Percentiles rank a stretch among this genome's conserved stretches.
phyloP scores from a whole-genome alignment of 2,797 vertebrate genomes.

The Anomalospiza imberbis region DNA sequence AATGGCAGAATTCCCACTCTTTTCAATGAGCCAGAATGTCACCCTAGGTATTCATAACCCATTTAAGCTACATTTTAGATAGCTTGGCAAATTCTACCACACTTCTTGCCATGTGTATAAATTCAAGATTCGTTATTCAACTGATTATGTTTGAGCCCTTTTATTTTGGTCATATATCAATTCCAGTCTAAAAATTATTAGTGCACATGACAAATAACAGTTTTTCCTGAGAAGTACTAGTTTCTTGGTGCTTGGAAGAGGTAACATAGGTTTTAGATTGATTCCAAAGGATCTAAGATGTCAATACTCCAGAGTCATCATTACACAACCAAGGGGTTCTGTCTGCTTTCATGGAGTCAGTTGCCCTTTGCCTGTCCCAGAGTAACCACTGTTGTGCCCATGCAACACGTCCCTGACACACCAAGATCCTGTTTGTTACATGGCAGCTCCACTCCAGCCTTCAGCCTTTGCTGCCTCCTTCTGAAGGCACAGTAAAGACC shows the following conservation, averaged over 20 bases:
- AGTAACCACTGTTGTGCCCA: not conserved
- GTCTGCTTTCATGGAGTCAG: fast-evolving
- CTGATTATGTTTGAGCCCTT: not conserved
- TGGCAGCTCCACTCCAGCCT: not conserved
- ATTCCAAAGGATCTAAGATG: not conserved
- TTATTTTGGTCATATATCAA: not conserved
- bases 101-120: not conserved
- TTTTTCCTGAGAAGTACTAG: not conserved
- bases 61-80: not conserved
- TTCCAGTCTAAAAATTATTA: not conserved
- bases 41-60: not conserved
- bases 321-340: not conserved
- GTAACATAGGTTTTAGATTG: not conserved
- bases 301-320: not conserved
- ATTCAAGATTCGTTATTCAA: not conserved
- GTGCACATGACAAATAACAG: not conserved
- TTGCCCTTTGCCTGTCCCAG: not conserved
- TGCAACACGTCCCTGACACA: fast-evolving
- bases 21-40: not conserved
- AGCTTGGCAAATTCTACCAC: not conserved
- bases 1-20: constrained; percentile 15
- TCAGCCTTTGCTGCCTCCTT: not conserved
- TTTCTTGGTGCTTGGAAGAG: not conserved
- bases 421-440: fast-evolving
- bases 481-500: not conserved